Evolutionary conservation across 2,888 invertebrate genomes (phyloP), one percentile per base, ranked within the genome.

Genomic region (Xestoiulus laeticollis): DNA sequence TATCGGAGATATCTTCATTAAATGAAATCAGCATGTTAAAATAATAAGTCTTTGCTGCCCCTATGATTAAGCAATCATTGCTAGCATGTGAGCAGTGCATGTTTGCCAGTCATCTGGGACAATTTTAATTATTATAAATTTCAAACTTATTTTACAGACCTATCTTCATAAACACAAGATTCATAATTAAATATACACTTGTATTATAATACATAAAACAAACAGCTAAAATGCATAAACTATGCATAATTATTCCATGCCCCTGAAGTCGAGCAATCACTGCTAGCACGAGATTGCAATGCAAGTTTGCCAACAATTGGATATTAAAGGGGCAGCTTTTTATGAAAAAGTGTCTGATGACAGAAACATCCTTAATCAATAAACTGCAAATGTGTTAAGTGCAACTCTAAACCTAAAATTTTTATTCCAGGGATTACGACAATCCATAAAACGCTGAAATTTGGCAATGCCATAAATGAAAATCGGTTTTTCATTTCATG

Each of bases 401-500:
- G 78, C 78, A 78, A 78, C 10, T 78, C 30, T 30, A 78, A 78
- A 78, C 78, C 30, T 22, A 14, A 10, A 14, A 30, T 78, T 78
- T 78, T 78, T 78, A 78, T 78, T 78, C 78, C 78, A 14, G 30
- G 78, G 78, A 78, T 78, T 78, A 78, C 30, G 14, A 30, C 78
- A 78, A 30, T 30, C 30, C 78, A 14, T 78, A 78, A 78, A 78
- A 10, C 78, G 30, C 22, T 8, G 78, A 78, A 78, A 78, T 78
- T 30, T 30, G 4, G 78, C 78, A 78, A 78, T 78, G 78, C 78
- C 78, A 78, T 78, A 78, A 78, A 78, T 78, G 78, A 78, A 78
- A 78, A 78, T 78, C 78, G 78, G 78, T 78, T 78, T 78, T 78
- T 78, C 78, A 78, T 78, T 78, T 68, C 59, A 22, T 68, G 0